Evolutionary conservation across 2,113 vertebrate genomes (phyloP), one percentile per base, ranked within the genome.

Genomic region (Onychostoma macrolepis): DNA sequence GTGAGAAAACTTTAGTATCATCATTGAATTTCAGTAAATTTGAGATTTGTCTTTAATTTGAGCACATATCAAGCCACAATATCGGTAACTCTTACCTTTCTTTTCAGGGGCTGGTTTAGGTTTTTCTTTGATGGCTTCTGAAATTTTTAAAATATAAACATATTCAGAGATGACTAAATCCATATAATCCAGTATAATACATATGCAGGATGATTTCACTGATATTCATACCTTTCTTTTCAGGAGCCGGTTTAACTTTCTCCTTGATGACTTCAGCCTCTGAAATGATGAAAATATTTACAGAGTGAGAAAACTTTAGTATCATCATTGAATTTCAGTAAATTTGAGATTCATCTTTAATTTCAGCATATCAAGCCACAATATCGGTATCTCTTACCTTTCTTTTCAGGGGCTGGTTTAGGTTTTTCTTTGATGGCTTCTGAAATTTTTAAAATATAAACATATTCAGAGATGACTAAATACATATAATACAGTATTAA

Each of bases 351-450:
- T n/a, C n/a, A n/a, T n/a, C n/a, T n/a, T n/a, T n/a, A n/a, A n/a
- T n/a, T n/a, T n/a, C n/a, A n/a, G n/a, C n/a, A n/a, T n/a, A n/a
- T n/a, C n/a, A n/a, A n/a, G n/a, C n/a, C n/a, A n/a, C n/a, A n/a
- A 41, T 30, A 24, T 48, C 8, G n/a, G 24, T 38, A 17, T 53
- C n/a, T 72, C 65, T 56, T 48, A 83, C 80, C 80, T 83, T 87
- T 69, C 7, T 90, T 94, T 28, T 91, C 21, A 9, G 91, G 88
- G 21, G 85, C 86, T 79, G 86, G 61, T 81, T 93, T 93, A 61
- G 86, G 88, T 65, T 83, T 90, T 45, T 92, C 92, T 83, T 92
- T 93, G 7, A 91, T 28, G 10, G 90, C 90, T n/a, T 85, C 87
- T n/a, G n/a, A n/a, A n/a, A n/a, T n/a, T n/a, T n/a, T n/a, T n/a